Percentiles rank a stretch among this genome's conserved stretches.
Evolutionary conservation across 1,140 invertebrate species (phyloP).

Genomic region (Papilio polyxenes): DNA sequence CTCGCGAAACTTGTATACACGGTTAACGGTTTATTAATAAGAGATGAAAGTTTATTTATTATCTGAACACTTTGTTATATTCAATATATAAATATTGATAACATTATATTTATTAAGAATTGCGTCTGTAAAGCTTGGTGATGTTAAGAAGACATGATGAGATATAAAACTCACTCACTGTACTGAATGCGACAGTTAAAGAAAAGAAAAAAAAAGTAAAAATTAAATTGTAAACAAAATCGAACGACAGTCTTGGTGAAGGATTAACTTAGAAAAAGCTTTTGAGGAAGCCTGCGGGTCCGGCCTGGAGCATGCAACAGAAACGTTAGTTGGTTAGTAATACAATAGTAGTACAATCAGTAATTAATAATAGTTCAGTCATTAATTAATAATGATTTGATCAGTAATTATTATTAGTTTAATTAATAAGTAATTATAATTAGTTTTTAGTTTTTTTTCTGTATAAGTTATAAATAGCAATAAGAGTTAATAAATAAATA

Average conservation of each 20-base stretch:
- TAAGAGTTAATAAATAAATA: too few relatives aligned
- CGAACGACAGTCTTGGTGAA: slow-evolving; percentile 78
- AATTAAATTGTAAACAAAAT: slow-evolving; percentile 71
- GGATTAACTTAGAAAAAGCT: slow-evolving; percentile 90
- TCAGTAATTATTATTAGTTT: too few relatives aligned
- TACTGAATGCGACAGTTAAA: slow-evolving; percentile 67
- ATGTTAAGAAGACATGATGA: slow-evolving; percentile 69
- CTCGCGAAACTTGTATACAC: slow-evolving; percentile 60
- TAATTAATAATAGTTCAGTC: slow-evolving; percentile 27
- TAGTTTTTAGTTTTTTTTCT: too few relatives aligned
- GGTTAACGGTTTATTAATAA: slow-evolving; percentile 57
- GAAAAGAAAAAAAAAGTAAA: slow-evolving; percentile 66
- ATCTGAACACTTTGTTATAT: slow-evolving; percentile 77
- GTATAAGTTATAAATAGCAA: too few relatives aligned
- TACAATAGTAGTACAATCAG: background rate
- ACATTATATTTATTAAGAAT: slow-evolving; percentile 71
- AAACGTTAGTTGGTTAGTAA: slow-evolving; percentile 63
- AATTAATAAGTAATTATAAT: too few relatives aligned
- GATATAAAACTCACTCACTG: slow-evolving; percentile 61
- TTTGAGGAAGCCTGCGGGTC: slow-evolving; percentile 93
- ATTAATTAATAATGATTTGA: background rate
- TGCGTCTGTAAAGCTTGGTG: slow-evolving; percentile 71
- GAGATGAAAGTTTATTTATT: slow-evolving; percentile 69
- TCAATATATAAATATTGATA: slow-evolving; percentile 73
- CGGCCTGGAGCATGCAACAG: slow-evolving; percentile 83